These are phyloP conservation scores for Eulemur rubriventer DNA, from an alignment of 2,797 vertebrate genomes.

Conservation along the genomic window DNA sequence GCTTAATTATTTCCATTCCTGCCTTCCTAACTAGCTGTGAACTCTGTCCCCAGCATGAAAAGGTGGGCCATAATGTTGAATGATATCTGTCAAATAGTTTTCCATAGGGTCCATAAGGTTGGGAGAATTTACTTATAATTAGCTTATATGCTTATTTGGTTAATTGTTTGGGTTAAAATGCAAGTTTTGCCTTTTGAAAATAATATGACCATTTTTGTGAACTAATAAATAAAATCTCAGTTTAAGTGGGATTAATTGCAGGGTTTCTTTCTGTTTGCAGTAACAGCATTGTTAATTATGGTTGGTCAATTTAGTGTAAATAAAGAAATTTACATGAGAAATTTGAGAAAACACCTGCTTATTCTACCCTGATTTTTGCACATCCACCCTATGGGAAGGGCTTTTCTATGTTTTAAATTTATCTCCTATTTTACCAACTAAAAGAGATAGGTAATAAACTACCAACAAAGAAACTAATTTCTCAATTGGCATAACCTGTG, in stretches of 20 bases:
- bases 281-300: slow-evolving; percentile 18
- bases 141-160: slow-evolving; percentile 8
- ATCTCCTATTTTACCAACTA: not conserved
- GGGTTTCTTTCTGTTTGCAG: not conserved
- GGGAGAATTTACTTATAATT: not conserved
- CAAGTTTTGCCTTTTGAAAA: slow-evolving; percentile 31
- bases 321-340: slow-evolving; percentile 1
- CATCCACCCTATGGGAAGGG: not conserved
- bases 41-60: not conserved
- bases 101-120: not conserved
- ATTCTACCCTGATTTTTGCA: not conserved
- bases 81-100: not conserved
- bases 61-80: not conserved
- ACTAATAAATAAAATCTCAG: slow-evolving; percentile 28
- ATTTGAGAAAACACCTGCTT: slow-evolving; percentile 23
- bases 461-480: no score
- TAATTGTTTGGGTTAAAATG: slow-evolving; percentile 1
- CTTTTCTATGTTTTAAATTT: slow-evolving; percentile 16
- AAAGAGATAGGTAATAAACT: not conserved
- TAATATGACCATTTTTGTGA: not conserved
- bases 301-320: not conserved
- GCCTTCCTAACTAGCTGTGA: not conserved
- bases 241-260: not conserved
- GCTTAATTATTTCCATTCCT: not conserved
- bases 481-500: no score